phyloP scores from a whole-genome alignment of 2,888 invertebrate species.

The Lamellibrachia columna region DNA sequence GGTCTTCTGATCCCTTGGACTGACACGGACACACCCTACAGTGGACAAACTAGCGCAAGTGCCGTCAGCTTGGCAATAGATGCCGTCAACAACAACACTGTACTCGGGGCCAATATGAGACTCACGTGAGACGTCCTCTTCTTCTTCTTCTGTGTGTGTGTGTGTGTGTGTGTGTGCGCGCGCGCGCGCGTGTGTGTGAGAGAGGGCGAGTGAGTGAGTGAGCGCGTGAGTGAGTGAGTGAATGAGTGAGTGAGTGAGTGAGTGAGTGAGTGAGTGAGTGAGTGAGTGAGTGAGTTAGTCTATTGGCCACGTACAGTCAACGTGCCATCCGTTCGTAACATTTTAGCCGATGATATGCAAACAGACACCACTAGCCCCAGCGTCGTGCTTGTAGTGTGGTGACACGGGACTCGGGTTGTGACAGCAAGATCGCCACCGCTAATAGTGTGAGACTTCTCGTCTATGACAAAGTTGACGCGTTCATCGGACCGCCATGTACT shows the following conservation, averaged over 20 bases:
- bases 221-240: background rate
- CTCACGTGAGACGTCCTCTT: constrained; percentile 29
- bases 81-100: constrained; percentile 35
- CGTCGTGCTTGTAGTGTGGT: constrained; percentile 36
- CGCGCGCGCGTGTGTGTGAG: background rate
- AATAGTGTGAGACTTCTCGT: constrained; percentile 37
- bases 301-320: background rate
- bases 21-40: constrained; percentile 38
- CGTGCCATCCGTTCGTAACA: no score
- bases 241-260: background rate
- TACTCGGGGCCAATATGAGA: constrained; percentile 30
- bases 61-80: constrained; percentile 42
- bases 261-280: background rate
- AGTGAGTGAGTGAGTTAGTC: background rate
- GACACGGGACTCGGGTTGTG: constrained; percentile 40
- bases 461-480: constrained; percentile 39
- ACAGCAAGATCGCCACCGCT: constrained; percentile 39
- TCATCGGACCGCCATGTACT: constrained; percentile 46
- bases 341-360: background rate
- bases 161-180: background rate
- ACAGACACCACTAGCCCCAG: background rate
- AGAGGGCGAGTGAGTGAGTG: background rate
- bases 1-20: constrained; percentile 43
- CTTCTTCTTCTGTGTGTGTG: background rate
- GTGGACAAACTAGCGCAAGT: constrained; percentile 42